These are phyloP conservation scores for Himalopsyche anomala DNA, from an alignment of 2,888 invertebrate species.

Conservation along the genomic window DNA sequence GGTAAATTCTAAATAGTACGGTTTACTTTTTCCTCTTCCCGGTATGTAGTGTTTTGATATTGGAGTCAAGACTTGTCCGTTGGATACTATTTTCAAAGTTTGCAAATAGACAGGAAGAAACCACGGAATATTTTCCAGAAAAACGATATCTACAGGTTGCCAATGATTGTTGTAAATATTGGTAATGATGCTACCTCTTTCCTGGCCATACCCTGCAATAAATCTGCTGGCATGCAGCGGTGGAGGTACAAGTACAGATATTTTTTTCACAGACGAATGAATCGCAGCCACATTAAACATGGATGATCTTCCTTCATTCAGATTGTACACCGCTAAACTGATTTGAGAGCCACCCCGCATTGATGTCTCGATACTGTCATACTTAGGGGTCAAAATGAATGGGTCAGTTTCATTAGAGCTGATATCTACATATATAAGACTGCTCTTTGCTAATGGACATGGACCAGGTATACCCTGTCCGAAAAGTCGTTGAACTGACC, in stretches of 20 bases:
- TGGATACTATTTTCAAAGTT: constrained; percentile 82
- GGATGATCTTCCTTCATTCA: constrained; percentile 74
- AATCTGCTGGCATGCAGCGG: constrained; percentile 87
- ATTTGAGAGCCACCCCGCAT: constrained; percentile 83
- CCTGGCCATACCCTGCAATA: constrained; percentile 93
- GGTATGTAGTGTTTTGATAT: constrained; percentile 79
- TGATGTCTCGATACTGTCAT: constrained; percentile 78
- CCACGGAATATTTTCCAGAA: constrained; percentile 95
- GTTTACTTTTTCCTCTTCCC: constrained; percentile 88
- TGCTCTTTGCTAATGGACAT: constrained; percentile 88
- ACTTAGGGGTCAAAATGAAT: constrained; percentile 81
- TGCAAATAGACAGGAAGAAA: constrained; percentile 93
- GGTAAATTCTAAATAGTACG: constrained; percentile 92
- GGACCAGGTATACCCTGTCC: constrained; percentile 88
- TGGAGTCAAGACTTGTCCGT: constrained; percentile 72
- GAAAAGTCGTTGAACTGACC: constrained; percentile 92
- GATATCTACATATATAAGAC: constrained; percentile 89
- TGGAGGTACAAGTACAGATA: constrained; percentile 79
- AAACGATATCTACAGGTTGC: constrained; percentile 84
- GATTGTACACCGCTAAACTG: constrained; percentile 84
- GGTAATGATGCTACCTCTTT: constrained; percentile 92
- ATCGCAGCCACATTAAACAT: constrained; percentile 84
- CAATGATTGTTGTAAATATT: constrained; percentile 90
- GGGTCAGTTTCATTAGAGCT: constrained; percentile 79
- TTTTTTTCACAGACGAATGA: constrained; percentile 73